Base-by-base conservation (phyloP, 2,888 invertebrate genomes). In the Drosophila vallismaia region DNA sequence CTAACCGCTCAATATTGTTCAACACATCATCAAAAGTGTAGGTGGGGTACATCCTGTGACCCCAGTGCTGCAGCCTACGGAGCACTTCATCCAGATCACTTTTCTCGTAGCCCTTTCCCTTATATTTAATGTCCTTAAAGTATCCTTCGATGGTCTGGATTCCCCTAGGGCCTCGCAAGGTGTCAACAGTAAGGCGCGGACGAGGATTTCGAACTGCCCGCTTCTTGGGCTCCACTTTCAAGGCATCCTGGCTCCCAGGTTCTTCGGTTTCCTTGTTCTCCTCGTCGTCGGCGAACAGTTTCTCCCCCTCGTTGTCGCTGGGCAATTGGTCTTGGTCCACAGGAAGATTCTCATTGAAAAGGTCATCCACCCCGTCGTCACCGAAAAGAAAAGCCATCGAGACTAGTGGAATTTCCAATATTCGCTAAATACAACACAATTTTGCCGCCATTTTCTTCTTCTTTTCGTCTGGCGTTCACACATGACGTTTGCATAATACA, bases 51-150 rank as follows among this genome's bases (percentile, higher is more conserved):
- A 99, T 92, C 52, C 98, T 93, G 91, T 98, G 98, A 0, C 95
- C 96, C 99, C 99, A 99, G 89, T 98, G 97, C 85, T 98, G 97
- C 57, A 98, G 90, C 62, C 94, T 95, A 57, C 95, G 95, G 92
- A 99, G 93, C 0, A 98, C 92, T 69, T 94, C 91, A 80, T 96
- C 94, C 40, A 99, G 92, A 92, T 99, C 98, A 53, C 95, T 93
- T 76, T 94, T 94, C 91, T 98, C 98, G 89, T 95, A 93, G 0
- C 96, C 96, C 91, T 95, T 95, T 0, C 94, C 94, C 90, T 94
- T 94, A 82, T 96, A 96, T 89, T 96, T 95, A 10, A 97, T 94
- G 81, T 96, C 94, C 86, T 95, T 94, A 83, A 97, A 98, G 86
- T 96, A 93, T 3, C 95, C 94, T 63, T 95, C 95, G 40, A 98